Evolutionary conservation across 2,888 invertebrate species (phyloP).

Genomic region (Sthenelais limicola): DNA sequence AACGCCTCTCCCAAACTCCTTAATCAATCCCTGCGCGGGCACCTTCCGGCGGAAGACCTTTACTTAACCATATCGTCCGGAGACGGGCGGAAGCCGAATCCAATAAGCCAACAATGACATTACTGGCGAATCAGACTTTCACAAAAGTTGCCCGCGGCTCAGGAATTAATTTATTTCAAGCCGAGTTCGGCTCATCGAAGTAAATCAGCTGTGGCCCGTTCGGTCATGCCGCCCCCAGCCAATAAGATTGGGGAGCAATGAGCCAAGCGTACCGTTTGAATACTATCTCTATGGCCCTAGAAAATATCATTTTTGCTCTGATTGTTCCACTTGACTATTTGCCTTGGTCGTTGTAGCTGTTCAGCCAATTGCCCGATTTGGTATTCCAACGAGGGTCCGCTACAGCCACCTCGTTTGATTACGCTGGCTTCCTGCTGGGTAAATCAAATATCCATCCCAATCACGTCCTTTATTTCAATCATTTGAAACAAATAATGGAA

Average conservation of each 20-base stretch:
- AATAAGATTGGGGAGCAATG: constrained; percentile 27
- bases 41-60: constrained; percentile 24
- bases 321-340: constrained; percentile 40
- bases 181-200: constrained; percentile 30
- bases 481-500: constrained; percentile 44
- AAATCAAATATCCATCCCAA: constrained; percentile 43
- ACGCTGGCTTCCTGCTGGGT: constrained; percentile 27
- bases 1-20: constrained; percentile 39
- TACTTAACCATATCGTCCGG: constrained; percentile 40
- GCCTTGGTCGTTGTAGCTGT: not conserved
- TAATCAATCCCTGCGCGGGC: constrained; percentile 25
- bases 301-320: constrained; percentile 38
- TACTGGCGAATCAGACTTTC: constrained; percentile 32
- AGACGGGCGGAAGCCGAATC: constrained; percentile 14
- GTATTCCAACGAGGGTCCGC: constrained; percentile 35
- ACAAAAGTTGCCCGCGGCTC: constrained; percentile 24
- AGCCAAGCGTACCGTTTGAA: constrained; percentile 14
- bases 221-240: not conserved
- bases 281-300: constrained; percentile 24
- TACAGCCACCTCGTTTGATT: constrained; percentile 18
- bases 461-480: constrained; percentile 43
- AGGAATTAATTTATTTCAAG: constrained; percentile 44
- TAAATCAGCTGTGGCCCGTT: constrained; percentile 33
- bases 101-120: constrained; percentile 37
- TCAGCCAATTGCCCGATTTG: constrained; percentile 29